Evolutionary conservation across 2,113 vertebrate genomes (phyloP), one percentile per base, ranked within the genome.

Genomic region (Reinhardtius hippoglossoides): DNA sequence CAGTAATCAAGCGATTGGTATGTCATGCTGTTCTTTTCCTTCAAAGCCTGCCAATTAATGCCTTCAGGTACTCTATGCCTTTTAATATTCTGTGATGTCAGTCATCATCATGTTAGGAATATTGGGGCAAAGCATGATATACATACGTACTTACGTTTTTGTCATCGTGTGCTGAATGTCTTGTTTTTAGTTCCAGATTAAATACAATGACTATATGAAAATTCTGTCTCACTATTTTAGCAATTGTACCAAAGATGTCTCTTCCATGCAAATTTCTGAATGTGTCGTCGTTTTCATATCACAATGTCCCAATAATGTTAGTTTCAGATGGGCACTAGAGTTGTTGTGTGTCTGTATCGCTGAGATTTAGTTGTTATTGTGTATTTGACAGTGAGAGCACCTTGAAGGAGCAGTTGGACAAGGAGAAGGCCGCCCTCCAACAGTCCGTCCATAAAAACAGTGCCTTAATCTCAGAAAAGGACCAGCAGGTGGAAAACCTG

Each of bases 401-500:
- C 59, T 94, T 95, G 86, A 95, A 95, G 89, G 95, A 94, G 90
- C 95, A 97, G 88, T 86, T 96, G 3, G 95, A 96, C 75, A 95
- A 96, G 81, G 97, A 99, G 85, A 97, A 96, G 89, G 92, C 94
- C 5, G 92, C 95, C 67, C 91, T 97, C 88, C 95, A 97, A 86
- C 96, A 97, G 85, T 96, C 96, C 81, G 93, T 96, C 90, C 93
- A 93, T 79, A 92, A 95, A 68, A 97, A 96, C 71, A 96, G 97
- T 96, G 96, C 96, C 95, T 97, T 98, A 94, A 95, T 97, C 87
- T 95, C 95, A 37, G 94, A 97, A 63, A 98, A 96, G 88, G 96
- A 99, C 75, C 94, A 96, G 67, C 96, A 97, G 82, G 91, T 99
- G 87, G 94, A 97, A 80, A 96, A 93, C 64, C 94, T 99, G 87